Evolutionary conservation across 2,113 vertebrate genomes (phyloP).

Genomic region (Atherinomorus stipes): DNA sequence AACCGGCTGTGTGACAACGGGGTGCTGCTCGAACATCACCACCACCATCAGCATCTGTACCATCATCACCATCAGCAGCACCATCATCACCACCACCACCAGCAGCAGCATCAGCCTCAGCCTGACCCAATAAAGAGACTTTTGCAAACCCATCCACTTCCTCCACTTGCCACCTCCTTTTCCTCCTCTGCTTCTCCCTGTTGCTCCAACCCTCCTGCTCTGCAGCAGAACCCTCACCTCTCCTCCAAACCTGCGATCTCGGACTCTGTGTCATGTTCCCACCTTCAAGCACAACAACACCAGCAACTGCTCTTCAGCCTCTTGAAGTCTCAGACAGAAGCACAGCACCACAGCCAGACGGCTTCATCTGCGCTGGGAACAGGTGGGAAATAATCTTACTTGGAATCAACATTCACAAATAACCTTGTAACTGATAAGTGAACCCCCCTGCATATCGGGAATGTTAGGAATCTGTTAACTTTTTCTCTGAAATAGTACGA

Average conservation of each 20-base stretch:
- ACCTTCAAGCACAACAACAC: slow-evolving; percentile 61
- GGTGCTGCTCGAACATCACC: slow-evolving; percentile 59
- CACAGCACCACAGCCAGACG: slow-evolving; percentile 36
- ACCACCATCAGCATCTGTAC: slow-evolving; percentile 48
- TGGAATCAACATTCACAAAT: neutral
- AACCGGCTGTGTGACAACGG: slow-evolving; percentile 83
- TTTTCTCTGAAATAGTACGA: too few species aligned
- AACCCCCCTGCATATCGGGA: neutral
- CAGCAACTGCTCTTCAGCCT: slow-evolving; percentile 79
- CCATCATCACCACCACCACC: slow-evolving; percentile 30
- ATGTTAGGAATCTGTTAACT: neutral
- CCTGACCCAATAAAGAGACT: slow-evolving; percentile 81
- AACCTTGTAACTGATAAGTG: neutral
- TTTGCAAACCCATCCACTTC: slow-evolving; percentile 74
- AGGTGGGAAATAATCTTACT: slow-evolving; percentile 43
- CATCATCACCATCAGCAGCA: slow-evolving; percentile 48
- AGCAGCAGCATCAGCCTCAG: slow-evolving; percentile 39
- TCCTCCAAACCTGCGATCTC: slow-evolving; percentile 22
- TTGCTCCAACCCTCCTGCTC: slow-evolving; percentile 43
- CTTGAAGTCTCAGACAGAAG: slow-evolving; percentile 44
- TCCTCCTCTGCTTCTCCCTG: slow-evolving; percentile 17
- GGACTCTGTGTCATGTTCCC: slow-evolving; percentile 52
- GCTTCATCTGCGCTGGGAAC: slow-evolving; percentile 28
- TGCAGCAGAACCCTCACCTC: slow-evolving; percentile 54
- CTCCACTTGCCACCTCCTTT: slow-evolving; percentile 29